Conservation (phyloP, 1,140 invertebrate genomes). For the Drosophila fuyamai region DNA sequence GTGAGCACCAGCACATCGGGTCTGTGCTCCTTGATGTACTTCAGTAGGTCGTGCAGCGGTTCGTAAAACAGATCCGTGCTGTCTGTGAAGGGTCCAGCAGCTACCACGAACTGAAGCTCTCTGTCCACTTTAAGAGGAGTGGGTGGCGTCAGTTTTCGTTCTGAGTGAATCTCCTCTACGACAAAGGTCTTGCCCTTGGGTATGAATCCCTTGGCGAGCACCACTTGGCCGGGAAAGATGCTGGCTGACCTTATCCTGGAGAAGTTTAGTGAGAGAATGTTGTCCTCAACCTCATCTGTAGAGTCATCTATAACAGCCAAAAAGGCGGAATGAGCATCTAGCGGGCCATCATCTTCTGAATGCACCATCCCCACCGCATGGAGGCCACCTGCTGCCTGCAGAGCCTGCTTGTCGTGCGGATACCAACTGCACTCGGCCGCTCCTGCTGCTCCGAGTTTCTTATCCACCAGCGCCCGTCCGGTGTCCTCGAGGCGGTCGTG, state of each 20-base stretch:
- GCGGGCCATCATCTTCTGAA: conserved; percentile 89
- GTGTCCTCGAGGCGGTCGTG: conserved; percentile 53
- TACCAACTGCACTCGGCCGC: conserved; percentile 66
- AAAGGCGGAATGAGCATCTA: conserved; percentile 89
- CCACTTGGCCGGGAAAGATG: conserved; percentile 94
- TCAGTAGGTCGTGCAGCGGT: conserved; percentile 91
- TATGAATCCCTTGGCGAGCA: conserved; percentile 90
- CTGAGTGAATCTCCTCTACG: conserved; percentile 88
- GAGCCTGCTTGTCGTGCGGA: conserved; percentile 59
- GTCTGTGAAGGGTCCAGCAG: conserved; percentile 93
- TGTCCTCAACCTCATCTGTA: conserved; percentile 85
- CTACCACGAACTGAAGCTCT: conserved; percentile 90
- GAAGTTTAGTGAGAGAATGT: conserved; percentile 87
- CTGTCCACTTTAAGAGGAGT: conserved; percentile 83
- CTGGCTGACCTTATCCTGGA: conserved; percentile 89
- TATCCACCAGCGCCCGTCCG: conserved; percentile 56
- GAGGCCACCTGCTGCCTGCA: conserved; percentile 56
- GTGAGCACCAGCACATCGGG: conserved; percentile 93
- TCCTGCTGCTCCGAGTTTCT: conserved; percentile 55
- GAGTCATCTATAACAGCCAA: conserved; percentile 88
- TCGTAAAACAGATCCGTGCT: conserved; percentile 91
- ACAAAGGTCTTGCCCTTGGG: conserved; percentile 88
- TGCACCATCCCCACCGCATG: conserved; percentile 89
- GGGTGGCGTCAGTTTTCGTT: conserved; percentile 72
- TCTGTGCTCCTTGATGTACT: conserved; percentile 88